Evolutionary conservation across 2,888 invertebrate species (phyloP), one percentile per base, ranked within the genome.

Genomic region (Lymantria monacha): DNA sequence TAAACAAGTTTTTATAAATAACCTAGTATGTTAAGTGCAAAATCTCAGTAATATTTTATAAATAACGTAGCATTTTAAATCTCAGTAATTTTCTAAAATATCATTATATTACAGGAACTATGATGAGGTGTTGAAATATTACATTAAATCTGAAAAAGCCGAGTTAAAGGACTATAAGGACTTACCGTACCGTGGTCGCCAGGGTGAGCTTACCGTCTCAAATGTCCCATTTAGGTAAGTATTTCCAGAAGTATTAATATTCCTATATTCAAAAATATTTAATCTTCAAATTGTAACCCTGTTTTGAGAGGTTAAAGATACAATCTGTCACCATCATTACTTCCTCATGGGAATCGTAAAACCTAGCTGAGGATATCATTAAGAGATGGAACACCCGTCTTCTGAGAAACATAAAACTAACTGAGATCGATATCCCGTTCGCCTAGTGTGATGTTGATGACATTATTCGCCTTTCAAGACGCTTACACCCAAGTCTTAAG

Each of bases 191-290:
- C 94, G 94, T 66, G 93, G 93, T 36, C 90, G 84, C 11, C 92
- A 93, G 10, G 96, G 96, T 0, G 93, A 93, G 22, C 76, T 95
- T 41, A 93, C 85, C 49, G 92, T 94, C 3, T 93, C 94, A 73
- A 93, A 95, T 77, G 92, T 94, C 44, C 90, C 93, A 0, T 94
- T 89, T 61, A 88, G 81, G 91, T 91, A 76, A 82, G 80, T 74
- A 69, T 2, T 22, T 46, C 1, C 30, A 44, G 63, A 62, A 51
- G 59, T 64, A 63, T 65, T 67, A 58, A 68, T 63, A 66, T 57
- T 30, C 5, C 59, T 60, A 52, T 58, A 52, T 60, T 33, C 46
- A 54, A 63, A 65, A 9, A 5, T 33, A 33, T 9, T 9, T 33
- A 8, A 5, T 10, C 2, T 1, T 33, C 7, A 33, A 33, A 33